Conservation (phyloP, 2,797 vertebrate genomes). For the Ctenopoma multispine region DNA sequence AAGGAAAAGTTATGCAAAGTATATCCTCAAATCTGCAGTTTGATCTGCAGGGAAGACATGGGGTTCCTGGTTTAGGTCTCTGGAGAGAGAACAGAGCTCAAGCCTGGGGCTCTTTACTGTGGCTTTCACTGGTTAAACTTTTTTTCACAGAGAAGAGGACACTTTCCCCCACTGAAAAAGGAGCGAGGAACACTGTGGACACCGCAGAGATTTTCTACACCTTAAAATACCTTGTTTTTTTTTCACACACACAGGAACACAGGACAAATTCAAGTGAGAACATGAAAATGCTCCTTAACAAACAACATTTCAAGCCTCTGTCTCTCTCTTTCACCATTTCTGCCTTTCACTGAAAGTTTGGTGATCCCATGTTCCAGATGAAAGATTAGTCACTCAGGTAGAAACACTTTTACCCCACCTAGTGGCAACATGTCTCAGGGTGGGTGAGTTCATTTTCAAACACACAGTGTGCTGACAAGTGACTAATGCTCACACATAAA, state of each 20-base stretch:
- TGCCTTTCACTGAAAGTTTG: neutral
- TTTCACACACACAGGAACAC: neutral
- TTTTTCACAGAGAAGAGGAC: slow-evolving; percentile 9
- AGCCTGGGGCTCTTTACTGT: slow-evolving; percentile 28
- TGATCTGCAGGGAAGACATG: slow-evolving; percentile 20
- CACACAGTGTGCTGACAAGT: neutral
- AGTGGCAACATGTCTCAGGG: slow-evolving; percentile 63
- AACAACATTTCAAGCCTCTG: neutral
- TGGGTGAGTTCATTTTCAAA: neutral
- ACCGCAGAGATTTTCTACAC: neutral
- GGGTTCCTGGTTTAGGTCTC: slow-evolving; percentile 22
- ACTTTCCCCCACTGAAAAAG: neutral
- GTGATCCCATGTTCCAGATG: slow-evolving; percentile 16
- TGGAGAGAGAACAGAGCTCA: slow-evolving; percentile 14
- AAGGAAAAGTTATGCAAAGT: neutral
- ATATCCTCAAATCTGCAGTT: slow-evolving; percentile 13
- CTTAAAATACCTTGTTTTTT: neutral
- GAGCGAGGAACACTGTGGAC: neutral
- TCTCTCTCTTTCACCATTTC: neutral
- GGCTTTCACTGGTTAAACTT: slow-evolving; percentile 8
- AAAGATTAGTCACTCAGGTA: slow-evolving; percentile 21
- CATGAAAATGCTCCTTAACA: neutral
- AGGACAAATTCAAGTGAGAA: neutral
- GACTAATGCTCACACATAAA: neutral
- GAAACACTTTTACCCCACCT: slow-evolving; percentile 75